phyloP scores from a whole-genome alignment of 2,888 invertebrate species.

The Bembecia ichneumoniformis region DNA sequence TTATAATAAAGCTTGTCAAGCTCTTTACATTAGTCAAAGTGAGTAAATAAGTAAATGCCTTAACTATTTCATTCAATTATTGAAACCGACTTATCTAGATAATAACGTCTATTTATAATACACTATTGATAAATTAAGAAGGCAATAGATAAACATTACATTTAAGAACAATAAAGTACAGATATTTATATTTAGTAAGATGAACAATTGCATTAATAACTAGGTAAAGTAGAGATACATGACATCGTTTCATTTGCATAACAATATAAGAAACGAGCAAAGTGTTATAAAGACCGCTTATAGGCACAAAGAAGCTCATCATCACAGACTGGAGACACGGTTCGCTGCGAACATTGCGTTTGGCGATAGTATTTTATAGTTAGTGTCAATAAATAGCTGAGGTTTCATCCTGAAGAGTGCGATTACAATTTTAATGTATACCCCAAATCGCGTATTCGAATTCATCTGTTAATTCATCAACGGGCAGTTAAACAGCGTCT shows the following conservation, averaged over 20 bases:
- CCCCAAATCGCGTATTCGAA: too few species aligned
- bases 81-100: slow-evolving; percentile 36
- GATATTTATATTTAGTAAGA: slow-evolving; percentile 24
- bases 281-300: slow-evolving; percentile 61
- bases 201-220: slow-evolving; percentile 17
- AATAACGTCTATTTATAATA: slow-evolving; percentile 16
- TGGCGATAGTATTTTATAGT: too few species aligned
- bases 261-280: slow-evolving; percentile 38
- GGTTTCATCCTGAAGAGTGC: too few species aligned
- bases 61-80: slow-evolving; percentile 38
- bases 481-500: too few species aligned
- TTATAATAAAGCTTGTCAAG: slow-evolving; percentile 69
- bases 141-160: slow-evolving; percentile 40
- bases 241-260: slow-evolving; percentile 32
- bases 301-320: slow-evolving; percentile 2
- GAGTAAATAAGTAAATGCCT: slow-evolving; percentile 29
- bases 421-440: too few species aligned
- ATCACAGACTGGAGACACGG: neutral
- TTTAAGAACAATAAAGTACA: slow-evolving; percentile 18
- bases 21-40: slow-evolving; percentile 60
- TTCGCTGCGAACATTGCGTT: neutral
- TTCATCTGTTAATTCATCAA: too few species aligned
- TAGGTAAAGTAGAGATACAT: slow-evolving; percentile 27
- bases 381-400: too few species aligned
- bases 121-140: slow-evolving; percentile 41